Base-by-base conservation (phyloP, 2,113 vertebrate species). In the Coptodon rendalli region DNA sequence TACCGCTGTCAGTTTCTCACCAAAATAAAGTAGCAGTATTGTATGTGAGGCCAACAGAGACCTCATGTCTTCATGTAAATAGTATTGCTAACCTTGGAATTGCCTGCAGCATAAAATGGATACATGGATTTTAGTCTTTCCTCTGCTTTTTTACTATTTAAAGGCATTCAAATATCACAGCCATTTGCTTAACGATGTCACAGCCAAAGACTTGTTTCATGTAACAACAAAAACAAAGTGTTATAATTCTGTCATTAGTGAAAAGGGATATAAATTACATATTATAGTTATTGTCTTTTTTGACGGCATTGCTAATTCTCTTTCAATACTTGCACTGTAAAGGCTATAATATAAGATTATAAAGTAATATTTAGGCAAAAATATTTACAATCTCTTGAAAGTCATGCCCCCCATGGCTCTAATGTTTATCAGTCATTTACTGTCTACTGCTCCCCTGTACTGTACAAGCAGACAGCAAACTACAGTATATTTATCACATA, bases 331-430 rank as follows among this genome's bases (percentile, higher is more conserved):
- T 78, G 11, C 10, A 78, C 29, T 29, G 17, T 52, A 48, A 45
- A 17, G 22, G 40, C 27, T 48, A 78, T 52, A 54, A 80, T 7
- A 2, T 38, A 36, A 80, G 59, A 66, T 38, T 43, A 68, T 50
- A 31, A 31, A 19, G 8, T n/a, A 9, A 13, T n/a, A 73, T 66
- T 80, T 87, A n/a, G 27, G 9, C 12, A 38, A 76, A 54, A 54
- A 73, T 6, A 89, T 87, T 82, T 82, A 54, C 88, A 84, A 84
- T 90, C 81, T 91, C 82, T 86, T 91, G 57, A 90, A 87, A 91
- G 81, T 68, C 61, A 38, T 73, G 54, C 31, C n/a, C 83, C 36
- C 9, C n/a, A 12, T 61, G 38, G 5, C 76, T 36, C 53, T 36
- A 56, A 68, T 56, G 16, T 34, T 79, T 31, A 57, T 36, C 9